A percentile compares a stretch with the other conserved stretches of the same genome.
These are phyloP conservation scores for Emydura subglobosa DNA, from an alignment of 2,113 vertebrate species.

Conservation along the genomic window DNA sequence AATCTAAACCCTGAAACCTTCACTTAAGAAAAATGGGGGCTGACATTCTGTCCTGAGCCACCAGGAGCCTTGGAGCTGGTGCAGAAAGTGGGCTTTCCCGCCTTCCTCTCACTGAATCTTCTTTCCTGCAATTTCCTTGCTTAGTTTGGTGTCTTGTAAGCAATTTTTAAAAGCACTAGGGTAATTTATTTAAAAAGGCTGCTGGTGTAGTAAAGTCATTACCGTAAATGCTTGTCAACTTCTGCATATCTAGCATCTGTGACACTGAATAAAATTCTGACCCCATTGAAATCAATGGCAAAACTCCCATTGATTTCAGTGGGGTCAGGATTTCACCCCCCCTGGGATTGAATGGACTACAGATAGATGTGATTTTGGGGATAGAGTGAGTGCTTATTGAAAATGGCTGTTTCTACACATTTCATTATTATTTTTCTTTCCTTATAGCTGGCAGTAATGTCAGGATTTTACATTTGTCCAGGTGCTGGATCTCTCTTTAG, in stretches of 20 bases:
- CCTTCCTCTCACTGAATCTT: neutral
- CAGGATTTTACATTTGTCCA: neutral
- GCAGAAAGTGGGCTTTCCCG: neutral
- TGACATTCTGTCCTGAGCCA: neutral
- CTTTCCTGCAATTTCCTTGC: neutral
- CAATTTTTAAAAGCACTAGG: neutral
- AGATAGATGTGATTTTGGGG: neutral
- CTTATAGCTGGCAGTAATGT: neutral
- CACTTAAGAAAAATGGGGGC: neutral
- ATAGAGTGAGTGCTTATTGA: neutral
- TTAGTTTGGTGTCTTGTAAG: neutral
- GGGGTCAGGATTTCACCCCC: neutral
- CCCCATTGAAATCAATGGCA: neutral
- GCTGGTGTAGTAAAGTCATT: neutral
- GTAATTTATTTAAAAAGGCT: neutral
- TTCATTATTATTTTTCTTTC: neutral
- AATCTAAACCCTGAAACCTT: neutral
- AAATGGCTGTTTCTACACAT: neutral
- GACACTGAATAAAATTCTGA: neutral
- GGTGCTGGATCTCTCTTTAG: neutral
- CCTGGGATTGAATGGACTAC: neutral
- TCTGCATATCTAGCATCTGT: neutral
- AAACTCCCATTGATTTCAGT: neutral
- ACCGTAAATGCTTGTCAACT: neutral
- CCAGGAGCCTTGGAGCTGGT: neutral